These are phyloP conservation scores for Ptilonorhynchus violaceus DNA, from an alignment of 2,113 vertebrate genomes.

Conservation along the genomic window DNA sequence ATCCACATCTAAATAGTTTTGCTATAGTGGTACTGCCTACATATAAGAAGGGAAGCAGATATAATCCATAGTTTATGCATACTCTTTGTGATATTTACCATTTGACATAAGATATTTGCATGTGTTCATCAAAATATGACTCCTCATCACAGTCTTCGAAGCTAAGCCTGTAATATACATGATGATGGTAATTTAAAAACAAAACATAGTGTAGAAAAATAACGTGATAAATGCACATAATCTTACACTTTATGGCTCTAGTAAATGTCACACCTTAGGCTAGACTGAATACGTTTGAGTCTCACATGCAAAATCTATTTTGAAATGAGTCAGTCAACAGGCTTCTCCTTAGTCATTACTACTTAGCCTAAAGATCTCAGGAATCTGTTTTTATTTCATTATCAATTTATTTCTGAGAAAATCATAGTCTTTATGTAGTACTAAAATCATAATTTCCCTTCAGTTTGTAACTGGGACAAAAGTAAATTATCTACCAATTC, in stretches of 20 bases:
- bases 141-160: constrained; percentile 58
- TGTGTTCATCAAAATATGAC: constrained; percentile 66
- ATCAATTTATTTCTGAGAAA: constrained; percentile 73
- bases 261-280: constrained; percentile 78
- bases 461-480: constrained; percentile 48
- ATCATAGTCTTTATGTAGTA: constrained; percentile 33
- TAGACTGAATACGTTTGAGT: constrained; percentile 63
- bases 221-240: constrained; percentile 71
- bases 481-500: constrained; percentile 28
- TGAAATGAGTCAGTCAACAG: constrained; percentile 73
- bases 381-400: constrained; percentile 68
- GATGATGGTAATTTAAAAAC: constrained; percentile 75
- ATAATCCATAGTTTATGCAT: constrained; percentile 32
- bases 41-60: constrained; percentile 36
- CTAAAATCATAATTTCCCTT: constrained; percentile 59
- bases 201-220: constrained; percentile 62
- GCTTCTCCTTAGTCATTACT: constrained; percentile 71
- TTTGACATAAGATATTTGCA: constrained; percentile 67
- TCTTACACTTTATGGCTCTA: constrained; percentile 71
- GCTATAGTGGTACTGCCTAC: constrained; percentile 36
- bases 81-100: constrained; percentile 60
- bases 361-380: constrained; percentile 70
- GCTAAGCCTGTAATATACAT: constrained; percentile 61
- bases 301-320: constrained; percentile 71
- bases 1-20: constrained; percentile 54